Conservation (phyloP, 1,140 invertebrate genomes). For the Coptotermes formosanus region DNA sequence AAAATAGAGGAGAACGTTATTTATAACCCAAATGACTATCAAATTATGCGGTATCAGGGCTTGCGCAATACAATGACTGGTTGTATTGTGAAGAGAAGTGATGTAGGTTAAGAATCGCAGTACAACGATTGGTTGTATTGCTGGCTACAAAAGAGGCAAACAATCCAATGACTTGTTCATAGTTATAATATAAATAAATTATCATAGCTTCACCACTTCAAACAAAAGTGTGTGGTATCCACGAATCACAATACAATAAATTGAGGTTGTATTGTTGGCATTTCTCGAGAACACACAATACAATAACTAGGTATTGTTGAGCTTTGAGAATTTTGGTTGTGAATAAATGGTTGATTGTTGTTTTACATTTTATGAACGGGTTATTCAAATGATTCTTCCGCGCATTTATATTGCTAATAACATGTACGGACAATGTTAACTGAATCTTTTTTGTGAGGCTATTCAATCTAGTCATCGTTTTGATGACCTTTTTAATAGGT, state of each 20-base stretch:
- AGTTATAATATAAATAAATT: conserved; percentile 15
- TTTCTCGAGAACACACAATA: conserved; percentile 15
- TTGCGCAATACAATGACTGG: neutral
- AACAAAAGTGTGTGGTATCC: conserved; percentile 10
- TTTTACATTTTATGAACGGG: conserved; percentile 29
- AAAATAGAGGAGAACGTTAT: neutral
- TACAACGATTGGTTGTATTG: conserved; percentile 17
- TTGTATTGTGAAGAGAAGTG: neutral
- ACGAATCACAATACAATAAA: neutral
- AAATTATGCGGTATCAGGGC: neutral
- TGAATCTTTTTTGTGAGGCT: conserved; percentile 23
- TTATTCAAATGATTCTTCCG: conserved; percentile 24
- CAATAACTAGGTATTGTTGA: conserved; percentile 15
- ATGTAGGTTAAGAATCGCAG: neutral
- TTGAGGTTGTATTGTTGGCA: neutral
- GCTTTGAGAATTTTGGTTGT: conserved; percentile 27
- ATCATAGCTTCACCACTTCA: neutral
- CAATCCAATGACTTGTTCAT: neutral
- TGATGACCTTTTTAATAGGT: conserved; percentile 30
- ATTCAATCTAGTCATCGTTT: conserved; percentile 24
- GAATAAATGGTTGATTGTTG: conserved; percentile 30
- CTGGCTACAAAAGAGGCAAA: neutral
- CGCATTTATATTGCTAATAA: conserved; percentile 12
- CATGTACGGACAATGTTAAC: conserved; percentile 14
- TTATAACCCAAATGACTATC: neutral